A percentile compares a stretch with the other conserved stretches of the same genome.
Evolutionary conservation across 2,888 invertebrate species (phyloP).

Genomic region (Dinocampus coccinellae): DNA sequence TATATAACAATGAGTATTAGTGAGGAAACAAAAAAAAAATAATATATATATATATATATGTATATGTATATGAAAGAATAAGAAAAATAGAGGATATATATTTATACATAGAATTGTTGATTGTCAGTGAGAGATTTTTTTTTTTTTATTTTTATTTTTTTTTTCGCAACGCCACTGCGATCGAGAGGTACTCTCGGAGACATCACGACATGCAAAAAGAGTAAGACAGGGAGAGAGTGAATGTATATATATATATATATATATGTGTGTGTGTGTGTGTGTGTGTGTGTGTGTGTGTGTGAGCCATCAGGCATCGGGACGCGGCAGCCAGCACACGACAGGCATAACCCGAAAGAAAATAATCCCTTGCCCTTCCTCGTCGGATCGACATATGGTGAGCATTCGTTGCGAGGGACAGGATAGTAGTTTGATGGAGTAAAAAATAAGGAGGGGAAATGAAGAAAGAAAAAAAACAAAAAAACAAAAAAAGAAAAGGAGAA

Average conservation of each 20-base stretch:
- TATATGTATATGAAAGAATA: no score
- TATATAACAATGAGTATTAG: neutral
- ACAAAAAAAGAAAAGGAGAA: no score
- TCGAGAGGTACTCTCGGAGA: slow-evolving; percentile 14
- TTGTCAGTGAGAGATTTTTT: slow-evolving; percentile 12
- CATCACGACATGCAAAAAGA: no score
- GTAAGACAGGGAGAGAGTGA: no score
- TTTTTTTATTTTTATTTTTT: no score
- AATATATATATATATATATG: neutral
- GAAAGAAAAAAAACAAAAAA: slow-evolving; percentile 21
- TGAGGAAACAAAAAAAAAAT: neutral
- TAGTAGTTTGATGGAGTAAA: neutral
- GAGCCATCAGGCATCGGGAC: neutral
- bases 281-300: neutral
- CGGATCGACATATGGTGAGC: slow-evolving; percentile 31
- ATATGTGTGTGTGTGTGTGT: neutral
- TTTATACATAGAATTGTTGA: no score
- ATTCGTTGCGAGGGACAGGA: slow-evolving; percentile 7
- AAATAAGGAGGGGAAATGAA: slow-evolving; percentile 12
- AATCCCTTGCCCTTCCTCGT: slow-evolving; percentile 15
- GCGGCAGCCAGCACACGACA: neutral
- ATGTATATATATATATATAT: neutral
- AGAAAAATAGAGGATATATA: no score
- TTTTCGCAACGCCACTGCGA: slow-evolving; percentile 20
- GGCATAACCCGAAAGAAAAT: slow-evolving; percentile 9